Percentiles rank a stretch among this genome's conserved stretches.
phyloP scores from a whole-genome alignment of 2,113 vertebrate genomes.

The Bubo blakistoni region DNA sequence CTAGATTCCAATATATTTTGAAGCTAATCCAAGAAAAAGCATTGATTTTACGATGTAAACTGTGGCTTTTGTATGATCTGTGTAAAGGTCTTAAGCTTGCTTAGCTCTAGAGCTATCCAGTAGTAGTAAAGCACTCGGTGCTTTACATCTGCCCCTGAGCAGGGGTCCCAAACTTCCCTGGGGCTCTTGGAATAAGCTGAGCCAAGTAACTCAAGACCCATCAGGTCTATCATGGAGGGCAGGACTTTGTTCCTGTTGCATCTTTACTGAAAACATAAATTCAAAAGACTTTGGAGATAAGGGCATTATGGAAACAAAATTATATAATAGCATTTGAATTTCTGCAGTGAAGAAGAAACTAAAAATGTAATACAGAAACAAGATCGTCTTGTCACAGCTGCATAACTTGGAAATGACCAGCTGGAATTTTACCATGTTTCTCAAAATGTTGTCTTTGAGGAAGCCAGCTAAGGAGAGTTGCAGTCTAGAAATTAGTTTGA shows the following conservation, averaged over 20 bases:
- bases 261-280: not conserved
- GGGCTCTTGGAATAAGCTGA: not conserved
- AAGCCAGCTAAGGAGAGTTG: not conserved
- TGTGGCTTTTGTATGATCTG: not conserved
- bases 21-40: not conserved
- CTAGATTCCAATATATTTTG: not conserved
- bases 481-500: not conserved
- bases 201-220: not conserved
- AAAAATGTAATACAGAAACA: not conserved
- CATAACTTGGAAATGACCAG: not conserved
- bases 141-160: not conserved
- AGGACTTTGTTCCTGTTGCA: not conserved
- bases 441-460: not conserved
- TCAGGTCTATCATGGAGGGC: not conserved
- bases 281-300: not conserved
- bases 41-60: not conserved
- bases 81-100: not conserved
- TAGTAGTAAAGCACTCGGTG: not conserved
- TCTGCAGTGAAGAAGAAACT: not conserved
- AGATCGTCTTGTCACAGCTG: not conserved
- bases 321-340: not conserved
- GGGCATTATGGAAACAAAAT: not conserved
- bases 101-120: not conserved
- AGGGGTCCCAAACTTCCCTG: not conserved
- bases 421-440: not conserved